phyloP scores from a whole-genome alignment of 2,888 invertebrate genomes.

The Eurytoma adleriae region DNA sequence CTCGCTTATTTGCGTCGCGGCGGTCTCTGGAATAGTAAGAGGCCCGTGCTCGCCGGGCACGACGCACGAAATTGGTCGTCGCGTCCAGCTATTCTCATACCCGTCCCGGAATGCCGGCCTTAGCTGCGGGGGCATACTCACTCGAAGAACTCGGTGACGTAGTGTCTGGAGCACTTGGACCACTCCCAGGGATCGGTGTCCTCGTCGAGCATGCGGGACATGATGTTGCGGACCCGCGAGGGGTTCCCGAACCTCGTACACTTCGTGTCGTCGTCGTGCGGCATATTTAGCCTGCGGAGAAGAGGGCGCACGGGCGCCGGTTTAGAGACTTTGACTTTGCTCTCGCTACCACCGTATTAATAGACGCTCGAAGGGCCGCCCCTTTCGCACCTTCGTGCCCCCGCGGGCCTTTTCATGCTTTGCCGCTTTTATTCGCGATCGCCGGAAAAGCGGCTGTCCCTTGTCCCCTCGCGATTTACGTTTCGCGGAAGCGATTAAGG shows the following conservation, averaged over 20 bases:
- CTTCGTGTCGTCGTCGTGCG: slow-evolving; percentile 88
- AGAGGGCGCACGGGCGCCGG: background rate
- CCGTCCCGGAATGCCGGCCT: background rate
- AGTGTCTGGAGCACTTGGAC: slow-evolving; percentile 89
- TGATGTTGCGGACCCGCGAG: slow-evolving; percentile 82
- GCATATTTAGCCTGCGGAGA: slow-evolving; percentile 84
- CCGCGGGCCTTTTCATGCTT: too few relatives aligned
- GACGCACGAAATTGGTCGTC: slow-evolving; percentile 24
- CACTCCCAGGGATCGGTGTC: slow-evolving; percentile 92
- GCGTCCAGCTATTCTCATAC: slow-evolving; percentile 34
- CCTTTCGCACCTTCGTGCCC: too few relatives aligned
- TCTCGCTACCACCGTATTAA: slow-evolving; percentile 10
- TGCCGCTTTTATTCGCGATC: background rate
- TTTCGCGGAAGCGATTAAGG: background rate
- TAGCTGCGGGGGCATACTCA: slow-evolving; percentile 77
- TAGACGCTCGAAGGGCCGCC: background rate
- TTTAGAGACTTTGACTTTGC: slow-evolving; percentile 46
- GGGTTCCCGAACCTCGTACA: slow-evolving; percentile 80
- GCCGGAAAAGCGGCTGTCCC: background rate
- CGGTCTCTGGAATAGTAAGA: too few relatives aligned
- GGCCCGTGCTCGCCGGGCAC: background rate
- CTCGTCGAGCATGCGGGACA: slow-evolving; percentile 89
- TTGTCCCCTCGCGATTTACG: background rate
- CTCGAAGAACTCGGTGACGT: slow-evolving; percentile 88
- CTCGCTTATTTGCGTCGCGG: too few relatives aligned